Percentiles rank a stretch among this genome's conserved stretches.
phyloP scores from a whole-genome alignment of 2,888 invertebrate species.

The Ochlodes sylvanus region DNA sequence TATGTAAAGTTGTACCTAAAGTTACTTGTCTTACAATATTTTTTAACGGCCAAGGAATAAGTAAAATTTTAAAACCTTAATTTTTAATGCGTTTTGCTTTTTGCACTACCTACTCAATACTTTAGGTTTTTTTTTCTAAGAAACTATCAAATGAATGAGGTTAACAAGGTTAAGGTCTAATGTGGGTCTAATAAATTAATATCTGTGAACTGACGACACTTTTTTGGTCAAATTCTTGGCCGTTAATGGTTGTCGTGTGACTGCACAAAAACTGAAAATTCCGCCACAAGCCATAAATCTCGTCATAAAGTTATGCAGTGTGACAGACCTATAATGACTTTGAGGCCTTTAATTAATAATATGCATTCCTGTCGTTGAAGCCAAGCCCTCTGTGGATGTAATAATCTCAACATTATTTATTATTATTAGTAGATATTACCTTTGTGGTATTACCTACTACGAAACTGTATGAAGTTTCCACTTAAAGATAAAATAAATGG shows the following conservation, averaged over 20 bases:
- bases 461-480: too few species aligned
- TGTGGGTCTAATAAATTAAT: conserved; percentile 29
- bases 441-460: not conserved
- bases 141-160: not conserved
- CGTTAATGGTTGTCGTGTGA: conserved; percentile 76
- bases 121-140: not conserved
- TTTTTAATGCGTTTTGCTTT: too few species aligned
- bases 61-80: too few species aligned
- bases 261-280: conserved; percentile 71
- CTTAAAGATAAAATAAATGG: too few species aligned
- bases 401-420: conserved; percentile 5
- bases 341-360: conserved; percentile 75
- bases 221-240: conserved; percentile 47
- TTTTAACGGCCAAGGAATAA: too few species aligned
- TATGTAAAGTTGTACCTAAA: too few species aligned
- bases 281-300: conserved; percentile 67
- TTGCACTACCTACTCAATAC: too few species aligned
- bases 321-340: conserved; percentile 40
- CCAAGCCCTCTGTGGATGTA: conserved; percentile 38
- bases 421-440: not conserved
- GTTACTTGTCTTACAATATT: too few species aligned
- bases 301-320: conserved; percentile 55
- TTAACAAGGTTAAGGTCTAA: not conserved
- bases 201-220: conserved; percentile 42
- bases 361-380: conserved; percentile 67